Base-by-base conservation (phyloP, 1,140 invertebrate genomes). In the Meloidogyne floridensis region DNA sequence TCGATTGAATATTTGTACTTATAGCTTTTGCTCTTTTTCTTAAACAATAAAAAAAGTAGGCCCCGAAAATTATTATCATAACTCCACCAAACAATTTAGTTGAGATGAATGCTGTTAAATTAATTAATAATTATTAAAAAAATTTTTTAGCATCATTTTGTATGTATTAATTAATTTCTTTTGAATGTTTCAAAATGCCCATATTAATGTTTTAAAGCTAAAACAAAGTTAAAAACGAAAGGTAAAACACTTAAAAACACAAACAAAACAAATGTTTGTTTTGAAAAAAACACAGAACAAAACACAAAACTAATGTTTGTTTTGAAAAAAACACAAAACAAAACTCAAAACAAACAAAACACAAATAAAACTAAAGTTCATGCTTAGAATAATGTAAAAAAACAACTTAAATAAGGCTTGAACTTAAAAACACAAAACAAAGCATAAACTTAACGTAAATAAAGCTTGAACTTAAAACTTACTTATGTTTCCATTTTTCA, bases 11-110 rank as follows among this genome's bases (percentile, higher is more conserved):
- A 7, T 7, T 32, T n/a, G 53, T 54, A 6, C 20, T 74, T 8
- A 51, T 32, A 15, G 53, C 15, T 20, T 32, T 74, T 74, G 72
- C 18, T 18, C 20, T 74, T 74, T 74, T 74, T 18, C 72, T 74
- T 32, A 74, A n/a, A n/a, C 53, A 51, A 54, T 15, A 15, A 15
- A 74, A 54, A 74, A 74, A 74, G 6, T 51, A 74, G 13, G 15
- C 72, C 0, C 72, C 72, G n/a, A 18, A 74, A 47, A 74, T 15
- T 1, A 74, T 54, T 47, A 74, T 74, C 72, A 32, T 15, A 15
- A 74, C 3, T 4, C 43, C 43, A 18, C 72, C 72, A 18, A 54
- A n/a, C 5, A 74, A 74, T 54, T 74, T 74, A 7, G n/a, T 51
- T 7, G 72, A 6, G 4, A 74, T 74, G 18, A 74, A 74, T 54